Conservation (phyloP, 2,113 vertebrate genomes). For the Ochotona princeps region DNA sequence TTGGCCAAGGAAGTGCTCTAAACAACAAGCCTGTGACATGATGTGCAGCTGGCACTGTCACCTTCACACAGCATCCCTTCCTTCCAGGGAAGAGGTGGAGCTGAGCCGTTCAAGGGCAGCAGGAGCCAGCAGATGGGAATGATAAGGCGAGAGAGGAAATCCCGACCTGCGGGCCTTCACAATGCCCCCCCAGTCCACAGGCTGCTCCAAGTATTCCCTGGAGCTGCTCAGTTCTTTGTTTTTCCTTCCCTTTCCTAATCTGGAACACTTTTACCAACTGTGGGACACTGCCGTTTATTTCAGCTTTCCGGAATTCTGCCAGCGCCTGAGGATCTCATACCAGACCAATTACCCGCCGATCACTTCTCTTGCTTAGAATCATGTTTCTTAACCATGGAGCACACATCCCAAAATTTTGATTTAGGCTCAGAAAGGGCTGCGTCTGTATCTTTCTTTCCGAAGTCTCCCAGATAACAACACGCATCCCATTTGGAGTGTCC, state of each 20-base stretch:
- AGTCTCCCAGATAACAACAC: neutral
- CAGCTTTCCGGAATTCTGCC: neutral
- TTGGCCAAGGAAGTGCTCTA: conserved; percentile 63
- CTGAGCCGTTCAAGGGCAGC: conserved; percentile 66
- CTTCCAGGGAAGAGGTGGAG: conserved; percentile 46
- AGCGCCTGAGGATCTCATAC: neutral
- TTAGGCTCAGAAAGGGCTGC: neutral
- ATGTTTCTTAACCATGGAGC: neutral
- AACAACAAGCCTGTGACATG: neutral
- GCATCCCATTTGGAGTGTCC: neutral
- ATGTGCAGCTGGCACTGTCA: neutral
- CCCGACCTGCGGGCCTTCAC: neutral
- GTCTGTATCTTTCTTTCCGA: neutral
- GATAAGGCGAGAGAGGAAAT: conserved; percentile 71
- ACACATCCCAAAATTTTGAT: neutral
- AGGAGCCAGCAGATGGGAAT: conserved; percentile 64
- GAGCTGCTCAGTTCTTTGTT: conserved; percentile 20
- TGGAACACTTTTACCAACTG: conserved; percentile 62
- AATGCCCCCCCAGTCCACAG: conserved; percentile 56
- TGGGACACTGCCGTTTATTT: conserved; percentile 36
- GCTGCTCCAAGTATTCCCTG: conserved; percentile 33
- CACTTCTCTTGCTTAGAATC: neutral
- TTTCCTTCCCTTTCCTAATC: conserved; percentile 45
- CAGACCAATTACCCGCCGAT: neutral
- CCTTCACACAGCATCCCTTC: conserved; percentile 66